These are phyloP conservation scores for Microtus richardsoni DNA, from an alignment of 2,113 vertebrate species.

Conservation along the genomic window DNA sequence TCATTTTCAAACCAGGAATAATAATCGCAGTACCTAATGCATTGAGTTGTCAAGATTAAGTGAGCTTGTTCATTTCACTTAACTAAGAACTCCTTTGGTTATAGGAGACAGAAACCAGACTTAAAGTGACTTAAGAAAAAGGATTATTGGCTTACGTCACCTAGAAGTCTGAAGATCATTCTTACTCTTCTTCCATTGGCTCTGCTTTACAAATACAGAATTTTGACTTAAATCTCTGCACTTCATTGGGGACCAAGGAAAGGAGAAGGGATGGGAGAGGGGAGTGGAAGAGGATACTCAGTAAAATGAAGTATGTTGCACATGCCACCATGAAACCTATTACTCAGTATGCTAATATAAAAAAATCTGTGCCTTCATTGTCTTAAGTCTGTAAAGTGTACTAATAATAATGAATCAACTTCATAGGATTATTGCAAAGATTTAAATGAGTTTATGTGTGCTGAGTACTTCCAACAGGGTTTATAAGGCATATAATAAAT, in stretches of 20 bases:
- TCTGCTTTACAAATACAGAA: constrained; percentile 44
- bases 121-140: constrained; percentile 17
- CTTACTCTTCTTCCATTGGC: constrained; percentile 16
- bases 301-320: not conserved
- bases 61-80: constrained; percentile 32
- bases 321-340: not conserved
- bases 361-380: not conserved
- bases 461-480: not conserved
- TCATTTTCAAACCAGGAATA: constrained; percentile 42
- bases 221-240: constrained; percentile 44
- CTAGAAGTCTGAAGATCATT: not conserved
- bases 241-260: not conserved
- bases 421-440: constrained; percentile 32
- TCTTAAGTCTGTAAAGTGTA: constrained; percentile 39
- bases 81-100: not conserved
- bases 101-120: not conserved
- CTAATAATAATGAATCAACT: constrained; percentile 5
- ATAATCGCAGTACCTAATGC: constrained; percentile 40
- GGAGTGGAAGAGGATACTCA: not conserved
- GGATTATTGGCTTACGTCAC: not conserved
- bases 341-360: not conserved
- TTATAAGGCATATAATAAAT: not conserved
- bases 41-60: constrained; percentile 40
- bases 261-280: not conserved
- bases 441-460: constrained; percentile 4